Percentiles rank a stretch among this genome's conserved stretches.
These are phyloP conservation scores for Gambusia affinis DNA, from an alignment of 2,113 vertebrate genomes.

Conservation along the genomic window DNA sequence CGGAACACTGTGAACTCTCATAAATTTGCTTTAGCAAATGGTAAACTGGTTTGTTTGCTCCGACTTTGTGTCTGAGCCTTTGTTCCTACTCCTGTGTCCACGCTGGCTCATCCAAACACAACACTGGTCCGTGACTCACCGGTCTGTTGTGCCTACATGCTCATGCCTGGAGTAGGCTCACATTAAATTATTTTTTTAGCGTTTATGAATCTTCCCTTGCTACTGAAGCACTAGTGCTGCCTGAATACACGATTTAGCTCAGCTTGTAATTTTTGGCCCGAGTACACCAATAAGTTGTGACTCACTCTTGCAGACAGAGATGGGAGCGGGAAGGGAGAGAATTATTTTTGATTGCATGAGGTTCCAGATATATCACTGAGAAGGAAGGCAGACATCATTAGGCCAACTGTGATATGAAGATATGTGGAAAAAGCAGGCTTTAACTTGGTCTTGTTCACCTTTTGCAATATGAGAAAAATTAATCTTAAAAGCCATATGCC, in stretches of 20 bases:
- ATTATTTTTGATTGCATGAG: slow-evolving; percentile 42
- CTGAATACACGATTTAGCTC: slow-evolving; percentile 56
- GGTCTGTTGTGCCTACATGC: slow-evolving; percentile 60
- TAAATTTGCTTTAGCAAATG: slow-evolving; percentile 19
- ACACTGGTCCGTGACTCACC: slow-evolving; percentile 40
- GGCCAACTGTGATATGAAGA: slow-evolving; percentile 21
- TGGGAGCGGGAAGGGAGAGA: slow-evolving; percentile 31
- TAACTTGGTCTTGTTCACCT: neutral
- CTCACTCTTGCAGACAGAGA: slow-evolving; percentile 57
- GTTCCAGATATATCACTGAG: slow-evolving; percentile 40
- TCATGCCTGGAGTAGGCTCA: slow-evolving; percentile 47
- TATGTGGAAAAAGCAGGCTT: slow-evolving; percentile 15
- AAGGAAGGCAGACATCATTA: slow-evolving; percentile 48
- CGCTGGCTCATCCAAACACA: slow-evolving; percentile 18
- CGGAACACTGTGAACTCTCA: neutral
- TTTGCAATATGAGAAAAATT: neutral
- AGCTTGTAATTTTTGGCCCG: slow-evolving; percentile 58
- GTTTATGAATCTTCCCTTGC: slow-evolving; percentile 42
- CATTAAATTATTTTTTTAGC: slow-evolving; percentile 36
- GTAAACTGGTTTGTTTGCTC: slow-evolving; percentile 17
- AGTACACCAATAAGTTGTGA: slow-evolving; percentile 53
- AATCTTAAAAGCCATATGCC: neutral
- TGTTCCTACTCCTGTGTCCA: slow-evolving; percentile 32
- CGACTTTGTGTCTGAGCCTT: slow-evolving; percentile 22
- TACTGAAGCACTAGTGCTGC: slow-evolving; percentile 34